phyloP scores from a whole-genome alignment of 1,140 invertebrate genomes.

The Leptinotarsa texana region DNA sequence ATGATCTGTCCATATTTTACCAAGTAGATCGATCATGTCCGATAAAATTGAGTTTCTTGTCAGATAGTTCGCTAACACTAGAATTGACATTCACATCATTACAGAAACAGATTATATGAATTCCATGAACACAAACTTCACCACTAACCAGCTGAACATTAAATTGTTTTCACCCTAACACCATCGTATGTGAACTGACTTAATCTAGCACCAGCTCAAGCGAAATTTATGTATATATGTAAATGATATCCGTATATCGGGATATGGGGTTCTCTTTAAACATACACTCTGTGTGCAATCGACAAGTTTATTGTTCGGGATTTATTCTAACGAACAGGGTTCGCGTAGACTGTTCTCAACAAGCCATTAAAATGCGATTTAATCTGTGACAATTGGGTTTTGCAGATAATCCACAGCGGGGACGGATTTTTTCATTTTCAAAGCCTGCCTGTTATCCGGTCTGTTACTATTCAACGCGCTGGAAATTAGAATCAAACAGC shows the following conservation, averaged over 20 bases:
- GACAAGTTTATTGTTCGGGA: slow-evolving; percentile 4
- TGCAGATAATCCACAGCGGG: neutral
- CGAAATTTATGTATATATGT: slow-evolving; percentile 14
- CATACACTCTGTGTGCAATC: neutral
- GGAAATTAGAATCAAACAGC: no score
- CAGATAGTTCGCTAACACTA: no score
- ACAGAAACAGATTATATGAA: neutral
- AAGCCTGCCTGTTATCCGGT: neutral
- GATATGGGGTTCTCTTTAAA: neutral
- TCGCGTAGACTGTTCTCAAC: neutral
- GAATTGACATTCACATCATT: neutral
- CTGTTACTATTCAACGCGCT: neutral
- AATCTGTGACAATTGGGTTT: slow-evolving; percentile 1
- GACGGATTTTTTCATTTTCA: neutral
- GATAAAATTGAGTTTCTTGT: no score
- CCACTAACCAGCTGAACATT: neutral
- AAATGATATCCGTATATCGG: slow-evolving; percentile 15
- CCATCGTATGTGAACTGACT: slow-evolving; percentile 10
- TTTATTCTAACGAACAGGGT: neutral
- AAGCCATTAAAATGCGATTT: neutral
- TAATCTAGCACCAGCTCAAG: slow-evolving; percentile 13
- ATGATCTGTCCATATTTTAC: no score
- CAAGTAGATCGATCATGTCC: no score
- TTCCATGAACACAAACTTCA: slow-evolving; percentile 15
- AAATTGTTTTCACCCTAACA: slow-evolving; percentile 10